Base-by-base conservation (phyloP, 2,888 invertebrate species). In the Ptychoptera albimana region DNA sequence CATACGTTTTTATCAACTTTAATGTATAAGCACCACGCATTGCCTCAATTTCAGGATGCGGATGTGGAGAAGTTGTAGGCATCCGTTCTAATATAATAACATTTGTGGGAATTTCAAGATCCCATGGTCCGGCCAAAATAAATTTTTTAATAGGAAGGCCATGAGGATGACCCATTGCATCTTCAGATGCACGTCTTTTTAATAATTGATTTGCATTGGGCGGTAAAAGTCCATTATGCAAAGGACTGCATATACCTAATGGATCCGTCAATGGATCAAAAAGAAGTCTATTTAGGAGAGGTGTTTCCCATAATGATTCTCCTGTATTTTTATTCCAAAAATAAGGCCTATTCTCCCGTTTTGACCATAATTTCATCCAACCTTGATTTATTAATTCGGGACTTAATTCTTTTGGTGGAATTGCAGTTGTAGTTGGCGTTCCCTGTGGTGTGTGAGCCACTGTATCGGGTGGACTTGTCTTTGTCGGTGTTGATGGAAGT, bases 311-410 rank as follows among this genome's bases (percentile, higher is more conserved):
- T 53, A 93, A 70, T n/a, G 93, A 93, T 67, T 94, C 91, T 44
- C 92, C 91, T 1, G 91, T 91, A 16, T 85, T 67, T 68, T 92
- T 92, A 63, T 96, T 96, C 87, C 93, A 96, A 67, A 86, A 96
- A 63, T 96, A 96, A 2, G 91, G 91, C 29, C 94, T 72, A 60
- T 86, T 91, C 64, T 96, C 94, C 44, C 94, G 71, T 59, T 91
- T 88, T 14, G 93, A 94, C 94, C 94, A 96, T 64, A 87, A 93
- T 57, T 88, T 91, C 49, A 92, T 77, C 96, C 96, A 96, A 6
- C 94, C 96, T 59, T 88, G 88, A 58, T 86, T 84, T 8, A 75
- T 63, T 7, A 66, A 48, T 46, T 66, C 66, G 0, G 60, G 58
- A 4, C 62, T 62, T 12, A 66, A 48, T 47, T 66, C 66, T 48